Conservation (phyloP, 1,140 invertebrate genomes). For the Halesus radiatus region DNA sequence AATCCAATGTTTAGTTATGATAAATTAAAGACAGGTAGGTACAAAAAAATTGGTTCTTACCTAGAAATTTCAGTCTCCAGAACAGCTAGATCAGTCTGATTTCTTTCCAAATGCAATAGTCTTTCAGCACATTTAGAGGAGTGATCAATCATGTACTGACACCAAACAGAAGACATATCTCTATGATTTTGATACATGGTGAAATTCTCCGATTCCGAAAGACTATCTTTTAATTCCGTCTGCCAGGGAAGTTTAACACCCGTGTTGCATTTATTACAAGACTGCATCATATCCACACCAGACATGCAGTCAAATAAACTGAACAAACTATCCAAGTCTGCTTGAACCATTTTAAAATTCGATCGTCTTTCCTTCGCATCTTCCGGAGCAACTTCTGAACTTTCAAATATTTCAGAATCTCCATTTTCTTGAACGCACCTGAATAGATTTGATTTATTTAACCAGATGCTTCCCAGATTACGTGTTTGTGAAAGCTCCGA, state of each 20-base stretch:
- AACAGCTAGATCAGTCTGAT: slow-evolving; percentile 4
- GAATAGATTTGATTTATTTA: slow-evolving; percentile 41
- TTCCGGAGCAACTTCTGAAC: slow-evolving; percentile 37
- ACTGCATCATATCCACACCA: slow-evolving; percentile 60
- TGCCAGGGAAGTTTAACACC: slow-evolving; percentile 60
- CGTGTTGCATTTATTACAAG: slow-evolving; percentile 42
- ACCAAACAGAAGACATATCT: slow-evolving; percentile 57
- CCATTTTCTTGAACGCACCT: neutral
- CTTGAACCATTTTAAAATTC: neutral
- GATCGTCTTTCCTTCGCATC: slow-evolving; percentile 38
- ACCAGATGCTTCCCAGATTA: slow-evolving; percentile 32
- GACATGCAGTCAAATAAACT: slow-evolving; percentile 62
- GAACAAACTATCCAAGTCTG: slow-evolving; percentile 55
- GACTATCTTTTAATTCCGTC: slow-evolving; percentile 60
- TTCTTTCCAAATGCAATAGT: slow-evolving; percentile 50
- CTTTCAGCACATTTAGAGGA: slow-evolving; percentile 1
- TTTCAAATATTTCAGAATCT: neutral
- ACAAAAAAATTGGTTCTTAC: neutral
- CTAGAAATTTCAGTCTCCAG: slow-evolving; percentile 5
- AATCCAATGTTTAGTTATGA: no score
- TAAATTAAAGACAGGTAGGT: no score
- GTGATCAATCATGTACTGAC: slow-evolving; percentile 6
- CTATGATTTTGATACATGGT: slow-evolving; percentile 59
- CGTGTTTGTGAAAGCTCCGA: slow-evolving; percentile 54
- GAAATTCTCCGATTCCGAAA: slow-evolving; percentile 62